A percentile compares a stretch with the other conserved stretches of the same genome.
Evolutionary conservation across 2,797 vertebrate genomes (phyloP).

Genomic region (Pogonophryne albipinna): DNA sequence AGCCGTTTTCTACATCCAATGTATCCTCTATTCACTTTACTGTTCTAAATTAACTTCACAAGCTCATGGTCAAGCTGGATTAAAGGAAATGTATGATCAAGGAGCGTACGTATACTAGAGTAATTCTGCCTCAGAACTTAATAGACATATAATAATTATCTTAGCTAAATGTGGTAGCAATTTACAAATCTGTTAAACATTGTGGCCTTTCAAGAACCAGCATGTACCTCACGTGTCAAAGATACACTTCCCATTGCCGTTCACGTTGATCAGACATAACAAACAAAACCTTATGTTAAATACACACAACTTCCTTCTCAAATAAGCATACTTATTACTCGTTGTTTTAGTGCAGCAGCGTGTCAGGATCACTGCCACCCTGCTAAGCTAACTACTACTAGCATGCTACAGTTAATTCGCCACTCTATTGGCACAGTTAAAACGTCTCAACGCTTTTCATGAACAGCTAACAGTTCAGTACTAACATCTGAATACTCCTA

Average conservation of each 20-base stretch:
- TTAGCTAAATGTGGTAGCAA: accelerated
- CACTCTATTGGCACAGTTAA: accelerated
- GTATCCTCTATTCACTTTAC: no score
- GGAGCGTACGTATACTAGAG: no score
- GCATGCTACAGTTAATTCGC: accelerated
- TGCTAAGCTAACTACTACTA: slow-evolving; percentile 34
- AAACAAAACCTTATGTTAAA: accelerated
- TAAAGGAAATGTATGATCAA: no score
- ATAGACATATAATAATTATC: neutral
- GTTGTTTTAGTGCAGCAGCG: slow-evolving; percentile 5
- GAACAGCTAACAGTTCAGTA: accelerated
- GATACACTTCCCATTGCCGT: accelerated
- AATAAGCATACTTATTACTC: accelerated
- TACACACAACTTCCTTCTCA: accelerated
- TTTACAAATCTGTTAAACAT: accelerated
- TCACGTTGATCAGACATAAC: accelerated
- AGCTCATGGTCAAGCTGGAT: no score
- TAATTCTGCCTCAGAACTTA: neutral
- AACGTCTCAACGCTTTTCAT: accelerated
- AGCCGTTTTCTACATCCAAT: no score
- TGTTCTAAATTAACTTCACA: no score
- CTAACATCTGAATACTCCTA: accelerated
- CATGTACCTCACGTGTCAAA: no score
- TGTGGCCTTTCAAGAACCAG: neutral
- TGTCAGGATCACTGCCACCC: slow-evolving; percentile 24